These are phyloP conservation scores for Lumbricus terrestris DNA, from an alignment of 2,888 invertebrate species.

Conservation along the genomic window DNA sequence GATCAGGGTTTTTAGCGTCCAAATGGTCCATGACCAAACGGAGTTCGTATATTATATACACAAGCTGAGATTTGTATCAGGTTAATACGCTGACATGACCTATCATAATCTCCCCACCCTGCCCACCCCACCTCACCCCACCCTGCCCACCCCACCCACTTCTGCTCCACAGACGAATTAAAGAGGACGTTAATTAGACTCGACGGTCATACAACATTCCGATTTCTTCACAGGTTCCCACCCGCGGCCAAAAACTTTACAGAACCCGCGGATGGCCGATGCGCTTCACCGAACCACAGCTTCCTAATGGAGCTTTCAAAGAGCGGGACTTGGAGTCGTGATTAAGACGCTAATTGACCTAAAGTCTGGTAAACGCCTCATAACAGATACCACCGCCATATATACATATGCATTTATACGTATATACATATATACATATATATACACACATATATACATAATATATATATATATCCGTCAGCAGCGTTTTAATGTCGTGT, in stretches of 20 bases:
- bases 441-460: too few relatives aligned
- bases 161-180: neutral
- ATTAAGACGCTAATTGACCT: constrained; percentile 1
- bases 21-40: too few relatives aligned
- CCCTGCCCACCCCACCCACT: too few relatives aligned
- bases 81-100: too few relatives aligned
- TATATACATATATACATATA: too few relatives aligned
- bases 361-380: constrained; percentile 3
- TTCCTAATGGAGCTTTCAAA: neutral
- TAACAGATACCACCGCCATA: neutral
- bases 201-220: neutral
- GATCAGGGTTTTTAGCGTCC: too few relatives aligned
- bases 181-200: neutral
- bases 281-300: neutral
- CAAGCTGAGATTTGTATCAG: too few relatives aligned
- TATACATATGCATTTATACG: too few relatives aligned
- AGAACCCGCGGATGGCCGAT: neutral
- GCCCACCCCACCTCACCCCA: too few relatives aligned
- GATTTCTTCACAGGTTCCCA: constrained; percentile 15
- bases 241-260: neutral
- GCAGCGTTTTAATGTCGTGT: neutral
- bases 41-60: too few relatives aligned
- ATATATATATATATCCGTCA: too few relatives aligned
- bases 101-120: too few relatives aligned
- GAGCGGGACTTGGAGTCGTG: neutral